Evolutionary conservation across 2,113 vertebrate genomes (phyloP), one percentile per base, ranked within the genome.

Genomic region (Notarius quadriscutis): DNA sequence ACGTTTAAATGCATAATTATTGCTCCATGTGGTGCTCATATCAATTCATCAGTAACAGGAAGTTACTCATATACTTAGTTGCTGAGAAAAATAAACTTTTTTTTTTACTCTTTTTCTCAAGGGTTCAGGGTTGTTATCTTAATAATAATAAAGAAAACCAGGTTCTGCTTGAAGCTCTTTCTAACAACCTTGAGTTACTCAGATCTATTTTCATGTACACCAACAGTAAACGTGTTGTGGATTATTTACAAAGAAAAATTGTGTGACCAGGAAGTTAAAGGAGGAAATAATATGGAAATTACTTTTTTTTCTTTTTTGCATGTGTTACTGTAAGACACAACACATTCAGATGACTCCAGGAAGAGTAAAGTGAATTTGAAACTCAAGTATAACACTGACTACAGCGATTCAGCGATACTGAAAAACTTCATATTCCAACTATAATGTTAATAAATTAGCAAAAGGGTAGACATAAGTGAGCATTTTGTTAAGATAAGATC

Each of bases 21-120:
- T 41, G 50, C 30, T 30, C 5, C 9, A 18, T 27, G 22, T 27
- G 14, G 25, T 27, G 55, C 51, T 55, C 53, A 7, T 34, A 71
- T 71, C 55, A 58, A 41, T 81, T 81, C 57, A 60, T 11, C 55
- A 58, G 53, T 58, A 58, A 58, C 53, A 80, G 78, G 18, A 57
- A 58, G 78, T 80, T 80, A 55, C 75, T 78, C 50, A 78, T 78
- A 78, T 53, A 78, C 75, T n/a, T 53, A 55, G 25, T 53, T n/a
- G n/a, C 18, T 75, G 41, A 8, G 15, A 34, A 71, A 67, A 27
- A 67, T 12, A 67, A 12, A 67, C 11, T 8, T 22, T 75, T 77
- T 41, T 41, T 41, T 20, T 74, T 12, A n/a, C 22, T 11, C 20
- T 74, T n/a, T 53, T n/a, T 6, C 74, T 51, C 11, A 77, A 48